These are phyloP conservation scores for Monarcha castaneiventris DNA, from an alignment of 2,113 vertebrate genomes.

Conservation along the genomic window DNA sequence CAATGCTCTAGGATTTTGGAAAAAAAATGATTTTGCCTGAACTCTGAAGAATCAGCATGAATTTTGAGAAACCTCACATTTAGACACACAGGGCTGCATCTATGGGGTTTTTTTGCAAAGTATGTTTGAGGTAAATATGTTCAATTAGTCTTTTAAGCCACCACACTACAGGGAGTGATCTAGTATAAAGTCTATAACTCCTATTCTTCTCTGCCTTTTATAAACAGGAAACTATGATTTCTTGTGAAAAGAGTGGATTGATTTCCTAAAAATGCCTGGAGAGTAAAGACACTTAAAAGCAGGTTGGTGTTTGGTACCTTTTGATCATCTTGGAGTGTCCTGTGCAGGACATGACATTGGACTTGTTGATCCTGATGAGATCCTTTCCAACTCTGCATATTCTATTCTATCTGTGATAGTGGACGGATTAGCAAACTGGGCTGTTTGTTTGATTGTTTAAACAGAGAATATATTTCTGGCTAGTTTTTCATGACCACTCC, in stretches of 20 bases:
- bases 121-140: neutral
- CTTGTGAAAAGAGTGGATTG: neutral
- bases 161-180: neutral
- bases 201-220: neutral
- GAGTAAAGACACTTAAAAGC: neutral
- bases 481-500: neutral
- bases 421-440: neutral
- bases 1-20: neutral
- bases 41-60: neutral
- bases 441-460: neutral
- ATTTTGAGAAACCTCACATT: neutral
- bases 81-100: neutral
- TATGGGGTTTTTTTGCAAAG: neutral
- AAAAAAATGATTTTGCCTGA: neutral
- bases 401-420: neutral
- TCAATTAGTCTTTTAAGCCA: neutral
- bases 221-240: neutral
- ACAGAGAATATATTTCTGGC: neutral
- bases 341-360: too few relatives aligned
- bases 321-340: neutral
- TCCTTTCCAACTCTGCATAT: neutral
- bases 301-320: neutral
- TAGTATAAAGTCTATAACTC: neutral
- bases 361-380: neutral
- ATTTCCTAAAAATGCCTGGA: neutral